Percentiles rank a stretch among this genome's conserved stretches.
These are phyloP conservation scores for Malurus splendens DNA, from an alignment of 2,797 vertebrate genomes.

Conservation along the genomic window DNA sequence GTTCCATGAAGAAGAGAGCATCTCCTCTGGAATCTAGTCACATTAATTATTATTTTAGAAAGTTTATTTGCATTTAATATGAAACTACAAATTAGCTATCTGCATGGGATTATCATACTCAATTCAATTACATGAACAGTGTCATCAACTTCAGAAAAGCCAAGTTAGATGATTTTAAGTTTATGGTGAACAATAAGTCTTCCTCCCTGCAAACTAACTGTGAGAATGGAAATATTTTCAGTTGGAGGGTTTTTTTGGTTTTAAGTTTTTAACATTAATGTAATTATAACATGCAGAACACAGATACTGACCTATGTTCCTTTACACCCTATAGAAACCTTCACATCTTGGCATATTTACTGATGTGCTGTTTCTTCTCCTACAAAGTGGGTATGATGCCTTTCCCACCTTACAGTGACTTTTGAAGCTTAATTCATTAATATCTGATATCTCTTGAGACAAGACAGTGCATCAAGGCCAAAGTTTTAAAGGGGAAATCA, in stretches of 20 bases:
- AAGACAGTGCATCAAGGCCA: not conserved
- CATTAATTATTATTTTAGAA: not conserved
- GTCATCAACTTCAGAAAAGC: not conserved
- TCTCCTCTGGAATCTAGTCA: not conserved
- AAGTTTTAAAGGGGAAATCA: not conserved
- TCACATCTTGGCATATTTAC: not conserved
- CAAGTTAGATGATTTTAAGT: not conserved
- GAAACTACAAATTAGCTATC: not conserved
- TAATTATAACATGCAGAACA: not conserved
- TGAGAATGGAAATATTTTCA: not conserved
- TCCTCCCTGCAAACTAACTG: not conserved
- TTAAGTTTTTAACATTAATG: not conserved
- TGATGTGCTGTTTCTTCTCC: not conserved
- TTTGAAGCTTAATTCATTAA: constrained; percentile 8
- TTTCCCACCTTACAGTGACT: not conserved
- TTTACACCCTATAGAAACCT: not conserved
- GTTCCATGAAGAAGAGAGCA: not conserved
- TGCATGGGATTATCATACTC: not conserved
- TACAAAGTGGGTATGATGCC: not conserved
- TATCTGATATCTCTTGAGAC: not conserved
- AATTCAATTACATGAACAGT: not conserved
- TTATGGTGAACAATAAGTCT: not conserved
- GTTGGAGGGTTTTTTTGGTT: not conserved
- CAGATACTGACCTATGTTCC: not conserved
- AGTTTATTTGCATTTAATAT: not conserved